Percentiles rank a stretch among this genome's conserved stretches.
phyloP scores from a whole-genome alignment of 2,797 vertebrate genomes.

The Forpus xanthops region DNA sequence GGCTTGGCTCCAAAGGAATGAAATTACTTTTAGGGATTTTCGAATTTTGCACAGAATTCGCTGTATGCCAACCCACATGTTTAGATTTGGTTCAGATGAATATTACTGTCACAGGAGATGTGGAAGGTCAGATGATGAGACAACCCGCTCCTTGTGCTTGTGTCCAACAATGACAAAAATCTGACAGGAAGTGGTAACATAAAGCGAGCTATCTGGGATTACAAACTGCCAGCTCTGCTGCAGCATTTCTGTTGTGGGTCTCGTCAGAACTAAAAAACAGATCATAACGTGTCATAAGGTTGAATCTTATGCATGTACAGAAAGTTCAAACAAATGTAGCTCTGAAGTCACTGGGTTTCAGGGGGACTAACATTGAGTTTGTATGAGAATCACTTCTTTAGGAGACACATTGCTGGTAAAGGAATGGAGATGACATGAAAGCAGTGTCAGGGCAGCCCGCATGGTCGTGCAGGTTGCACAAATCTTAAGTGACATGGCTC shows the following conservation, averaged over 20 bases:
- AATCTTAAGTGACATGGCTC: not conserved
- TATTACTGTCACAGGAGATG: slow-evolving; percentile 1
- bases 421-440: not conserved
- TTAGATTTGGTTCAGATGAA: slow-evolving; percentile 8
- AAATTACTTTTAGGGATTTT: slow-evolving; percentile 34
- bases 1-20: not conserved
- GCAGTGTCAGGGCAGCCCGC: not conserved
- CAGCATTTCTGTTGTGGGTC: not conserved
- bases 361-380: not conserved
- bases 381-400: not conserved
- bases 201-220: not conserved
- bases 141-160: not conserved
- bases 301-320: not conserved
- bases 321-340: not conserved
- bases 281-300: not conserved
- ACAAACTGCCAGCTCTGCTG: not conserved
- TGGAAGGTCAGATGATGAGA: not conserved
- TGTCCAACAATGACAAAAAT: slow-evolving; percentile 12
- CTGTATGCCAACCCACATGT: not conserved
- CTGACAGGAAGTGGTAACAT: slow-evolving; percentile 24
- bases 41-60: slow-evolving; percentile 33
- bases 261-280: not conserved
- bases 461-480: not conserved
- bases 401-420: not conserved
- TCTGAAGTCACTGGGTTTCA: not conserved